phyloP scores from a whole-genome alignment of 2,888 invertebrate genomes.

The Erynnis tages region DNA sequence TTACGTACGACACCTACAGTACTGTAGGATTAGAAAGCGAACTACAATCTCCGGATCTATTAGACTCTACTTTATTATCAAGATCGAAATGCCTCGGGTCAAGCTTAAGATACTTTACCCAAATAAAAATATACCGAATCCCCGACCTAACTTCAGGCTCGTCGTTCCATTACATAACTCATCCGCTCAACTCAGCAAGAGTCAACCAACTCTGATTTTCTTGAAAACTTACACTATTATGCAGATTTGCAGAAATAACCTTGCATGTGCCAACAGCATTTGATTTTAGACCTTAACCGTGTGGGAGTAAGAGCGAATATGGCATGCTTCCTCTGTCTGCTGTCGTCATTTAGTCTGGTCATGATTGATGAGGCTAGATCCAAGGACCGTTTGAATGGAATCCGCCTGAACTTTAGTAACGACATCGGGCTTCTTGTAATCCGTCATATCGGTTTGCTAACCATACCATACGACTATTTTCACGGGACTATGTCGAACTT shows the following conservation, averaged over 20 bases:
- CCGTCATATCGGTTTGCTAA: neutral
- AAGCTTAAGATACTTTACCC: too few relatives aligned
- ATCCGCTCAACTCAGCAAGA: neutral
- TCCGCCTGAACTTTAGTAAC: neutral
- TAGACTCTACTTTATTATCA: too few relatives aligned
- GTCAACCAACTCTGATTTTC: slow-evolving; percentile 7
- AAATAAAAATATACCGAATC: too few relatives aligned
- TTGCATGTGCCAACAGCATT: neutral
- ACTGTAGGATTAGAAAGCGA: too few relatives aligned
- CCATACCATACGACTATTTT: too few relatives aligned
- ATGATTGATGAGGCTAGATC: slow-evolving; percentile 18
- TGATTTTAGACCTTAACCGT: neutral
- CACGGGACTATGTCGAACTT: too few relatives aligned
- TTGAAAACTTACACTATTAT: slow-evolving; percentile 24
- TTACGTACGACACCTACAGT: too few relatives aligned
- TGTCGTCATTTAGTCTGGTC: slow-evolving; percentile 10
- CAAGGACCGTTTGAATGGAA: slow-evolving; percentile 1
- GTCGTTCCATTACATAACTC: neutral
- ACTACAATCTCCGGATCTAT: too few relatives aligned
- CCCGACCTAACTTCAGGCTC: neutral
- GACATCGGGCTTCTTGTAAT: neutral
- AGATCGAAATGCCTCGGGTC: too few relatives aligned
- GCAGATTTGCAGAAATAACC: slow-evolving; percentile 18
- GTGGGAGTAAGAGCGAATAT: neutral
- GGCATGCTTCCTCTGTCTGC: neutral